These are phyloP conservation scores for Trichomalopsis sarcophagae DNA, from an alignment of 1,140 invertebrate genomes.

Conservation along the genomic window DNA sequence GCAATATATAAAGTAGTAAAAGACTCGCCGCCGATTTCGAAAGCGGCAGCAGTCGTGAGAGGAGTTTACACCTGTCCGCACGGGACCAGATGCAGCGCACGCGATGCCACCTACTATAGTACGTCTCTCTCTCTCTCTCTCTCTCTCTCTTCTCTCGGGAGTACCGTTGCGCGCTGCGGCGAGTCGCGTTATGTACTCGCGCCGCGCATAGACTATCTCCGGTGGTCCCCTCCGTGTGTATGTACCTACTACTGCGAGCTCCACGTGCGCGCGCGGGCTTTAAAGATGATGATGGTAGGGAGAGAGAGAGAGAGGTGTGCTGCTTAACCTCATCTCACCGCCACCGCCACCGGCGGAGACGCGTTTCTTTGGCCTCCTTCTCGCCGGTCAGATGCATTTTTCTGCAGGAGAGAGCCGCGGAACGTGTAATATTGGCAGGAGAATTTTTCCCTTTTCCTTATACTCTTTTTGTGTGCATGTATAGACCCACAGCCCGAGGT, in stretches of 20 bases:
- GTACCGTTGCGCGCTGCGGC: slow-evolving; percentile 54
- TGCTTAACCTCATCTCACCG: background rate
- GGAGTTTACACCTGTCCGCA: slow-evolving; percentile 51
- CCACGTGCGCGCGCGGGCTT: background rate
- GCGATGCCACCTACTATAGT: slow-evolving; percentile 49
- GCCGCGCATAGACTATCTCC: background rate
- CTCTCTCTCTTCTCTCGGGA: slow-evolving; percentile 7
- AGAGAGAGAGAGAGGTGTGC: slow-evolving; percentile 30
- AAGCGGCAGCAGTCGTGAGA: slow-evolving; percentile 15
- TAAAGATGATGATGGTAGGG: background rate
- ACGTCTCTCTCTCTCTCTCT: slow-evolving; percentile 33
- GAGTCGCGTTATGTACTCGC: background rate
- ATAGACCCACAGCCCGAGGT: too few relatives aligned
- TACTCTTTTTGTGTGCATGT: too few relatives aligned
- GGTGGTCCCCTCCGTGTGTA: background rate
- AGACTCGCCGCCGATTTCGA: background rate
- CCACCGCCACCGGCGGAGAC: background rate
- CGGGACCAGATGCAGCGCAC: slow-evolving; percentile 55
- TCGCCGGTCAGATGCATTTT: slow-evolving; percentile 16
- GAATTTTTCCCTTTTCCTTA: too few relatives aligned
- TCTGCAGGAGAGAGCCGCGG: background rate
- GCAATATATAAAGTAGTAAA: background rate
- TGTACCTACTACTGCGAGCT: background rate
- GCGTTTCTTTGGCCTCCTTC: slow-evolving; percentile 46
- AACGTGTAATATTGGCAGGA: too few relatives aligned